Evolutionary conservation across 2,113 vertebrate species (phyloP).

Genomic region (Coreoperca whiteheadi): DNA sequence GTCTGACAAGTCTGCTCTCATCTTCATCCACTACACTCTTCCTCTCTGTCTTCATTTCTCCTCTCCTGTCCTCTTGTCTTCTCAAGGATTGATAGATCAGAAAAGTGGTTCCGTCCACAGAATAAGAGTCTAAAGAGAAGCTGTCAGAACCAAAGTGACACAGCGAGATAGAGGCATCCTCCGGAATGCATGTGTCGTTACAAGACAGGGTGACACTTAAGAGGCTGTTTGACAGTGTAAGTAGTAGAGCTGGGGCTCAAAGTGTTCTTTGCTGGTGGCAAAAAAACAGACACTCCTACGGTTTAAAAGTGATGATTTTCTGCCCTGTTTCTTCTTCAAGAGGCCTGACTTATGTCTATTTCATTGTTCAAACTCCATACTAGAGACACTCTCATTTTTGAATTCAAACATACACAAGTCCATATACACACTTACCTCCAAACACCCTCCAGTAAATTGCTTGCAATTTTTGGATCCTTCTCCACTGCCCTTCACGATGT

Average conservation of each 20-base stretch:
- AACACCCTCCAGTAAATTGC: conserved; percentile 67
- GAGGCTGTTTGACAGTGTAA: conserved; percentile 55
- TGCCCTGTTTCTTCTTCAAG: conserved; percentile 27
- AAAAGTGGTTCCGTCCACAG: conserved; percentile 64
- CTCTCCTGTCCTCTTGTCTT: conserved; percentile 27
- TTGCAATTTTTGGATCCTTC: conserved; percentile 69
- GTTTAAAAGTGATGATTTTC: conserved; percentile 37
- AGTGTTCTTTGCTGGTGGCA: conserved; percentile 45
- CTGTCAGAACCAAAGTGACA: conserved; percentile 72
- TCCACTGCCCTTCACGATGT: conserved; percentile 72
- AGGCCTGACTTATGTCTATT: conserved; percentile 18
- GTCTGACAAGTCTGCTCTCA: conserved; percentile 47
- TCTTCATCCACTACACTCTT: conserved; percentile 14
- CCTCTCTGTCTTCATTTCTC: conserved; percentile 10
- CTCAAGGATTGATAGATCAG: conserved; percentile 52
- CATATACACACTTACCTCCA: conserved; percentile 20
- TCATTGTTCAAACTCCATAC: conserved; percentile 34
- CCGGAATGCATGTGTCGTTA: conserved; percentile 57
- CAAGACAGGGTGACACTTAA: conserved; percentile 64
- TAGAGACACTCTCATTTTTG: conserved; percentile 24
- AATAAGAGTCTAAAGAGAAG: conserved; percentile 66
- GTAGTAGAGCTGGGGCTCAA: conserved; percentile 40
- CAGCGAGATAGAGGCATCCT: conserved; percentile 50
- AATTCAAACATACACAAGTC: conserved; percentile 34
- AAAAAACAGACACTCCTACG: conserved; percentile 25